Conservation (phyloP, 2,113 vertebrate species). For the Gadus chalcogrammus region DNA sequence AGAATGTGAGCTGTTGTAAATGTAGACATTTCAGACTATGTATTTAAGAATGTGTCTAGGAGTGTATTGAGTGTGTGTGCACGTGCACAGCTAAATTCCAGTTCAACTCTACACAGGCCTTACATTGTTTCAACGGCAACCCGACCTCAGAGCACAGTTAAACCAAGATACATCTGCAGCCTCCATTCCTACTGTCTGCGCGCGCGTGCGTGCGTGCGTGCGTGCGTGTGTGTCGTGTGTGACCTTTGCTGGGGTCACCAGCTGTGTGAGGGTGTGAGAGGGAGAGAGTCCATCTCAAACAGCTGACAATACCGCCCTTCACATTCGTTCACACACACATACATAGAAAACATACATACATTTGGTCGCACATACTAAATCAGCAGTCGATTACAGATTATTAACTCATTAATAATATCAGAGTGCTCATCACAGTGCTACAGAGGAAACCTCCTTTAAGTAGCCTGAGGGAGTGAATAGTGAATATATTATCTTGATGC, state of each 20-base stretch:
- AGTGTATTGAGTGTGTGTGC: conserved; percentile 29
- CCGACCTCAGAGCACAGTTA: conserved; percentile 57
- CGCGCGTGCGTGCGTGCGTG: conserved; percentile 25
- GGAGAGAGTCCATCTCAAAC: conserved; percentile 48
- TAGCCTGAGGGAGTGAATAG: conserved; percentile 23
- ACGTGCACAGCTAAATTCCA: conserved; percentile 61
- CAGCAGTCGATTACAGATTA: conserved; percentile 33
- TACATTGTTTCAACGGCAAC: conserved; percentile 75
- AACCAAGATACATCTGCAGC: conserved; percentile 59
- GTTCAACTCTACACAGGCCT: conserved; percentile 61
- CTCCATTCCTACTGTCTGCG: conserved; percentile 33
- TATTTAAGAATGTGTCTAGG: conserved; percentile 28
- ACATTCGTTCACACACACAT: conserved; percentile 13
- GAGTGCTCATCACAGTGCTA: conserved; percentile 3
- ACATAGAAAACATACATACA: not conserved
- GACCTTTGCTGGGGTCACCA: conserved; percentile 70
- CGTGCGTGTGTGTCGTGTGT: conserved; percentile 43
- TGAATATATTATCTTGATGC: conserved; percentile 27
- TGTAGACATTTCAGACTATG: not conserved
- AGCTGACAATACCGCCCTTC: conserved; percentile 46
- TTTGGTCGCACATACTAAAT: not conserved
- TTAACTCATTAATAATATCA: conserved; percentile 16
- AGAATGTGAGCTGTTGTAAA: too few species aligned
- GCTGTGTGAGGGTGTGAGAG: conserved; percentile 65
- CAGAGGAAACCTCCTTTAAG: conserved; percentile 2